Percentiles rank a stretch among this genome's conserved stretches.
phyloP scores from a whole-genome alignment of 2,113 vertebrate genomes.

The Phyllostomus discolor region DNA sequence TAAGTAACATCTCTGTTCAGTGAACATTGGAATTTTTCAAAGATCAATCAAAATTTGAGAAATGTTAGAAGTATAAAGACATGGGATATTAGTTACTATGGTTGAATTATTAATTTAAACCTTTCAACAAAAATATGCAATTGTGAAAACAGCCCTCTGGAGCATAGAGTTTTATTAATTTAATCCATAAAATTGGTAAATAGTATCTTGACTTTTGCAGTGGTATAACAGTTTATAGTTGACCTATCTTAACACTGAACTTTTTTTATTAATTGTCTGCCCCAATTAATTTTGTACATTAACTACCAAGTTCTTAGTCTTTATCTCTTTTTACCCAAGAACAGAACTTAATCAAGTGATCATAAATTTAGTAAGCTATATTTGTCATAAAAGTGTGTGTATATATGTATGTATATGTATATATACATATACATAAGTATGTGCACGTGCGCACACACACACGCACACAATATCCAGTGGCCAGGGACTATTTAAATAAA shows the following conservation, averaged over 20 bases:
- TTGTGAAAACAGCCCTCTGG: neutral
- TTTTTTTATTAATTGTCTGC: conserved; percentile 32
- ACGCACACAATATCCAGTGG: conserved; percentile 10
- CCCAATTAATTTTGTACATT: conserved; percentile 29
- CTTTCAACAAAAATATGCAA: neutral
- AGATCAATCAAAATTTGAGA: neutral
- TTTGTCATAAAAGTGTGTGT: neutral
- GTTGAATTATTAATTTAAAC: neutral
- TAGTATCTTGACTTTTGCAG: neutral
- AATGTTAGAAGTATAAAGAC: neutral
- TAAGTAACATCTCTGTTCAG: neutral
- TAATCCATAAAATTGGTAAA: neutral
- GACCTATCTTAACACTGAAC: conserved; percentile 26
- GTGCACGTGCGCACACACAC: too few species aligned
- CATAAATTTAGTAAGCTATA: conserved; percentile 4
- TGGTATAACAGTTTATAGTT: neutral
- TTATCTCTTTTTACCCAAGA: conserved; percentile 13
- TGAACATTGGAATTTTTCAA: neutral
- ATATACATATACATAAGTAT: too few species aligned
- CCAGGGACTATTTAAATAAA: neutral
- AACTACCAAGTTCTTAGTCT: neutral
- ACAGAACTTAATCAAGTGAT: conserved; percentile 13
- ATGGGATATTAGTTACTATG: neutral
- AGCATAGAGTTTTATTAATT: conserved; percentile 20
- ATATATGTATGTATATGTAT: too few species aligned